These are phyloP conservation scores for Caenorhabditis sp. DNA, from an alignment of 2,888 invertebrate genomes.

Conservation along the genomic window DNA sequence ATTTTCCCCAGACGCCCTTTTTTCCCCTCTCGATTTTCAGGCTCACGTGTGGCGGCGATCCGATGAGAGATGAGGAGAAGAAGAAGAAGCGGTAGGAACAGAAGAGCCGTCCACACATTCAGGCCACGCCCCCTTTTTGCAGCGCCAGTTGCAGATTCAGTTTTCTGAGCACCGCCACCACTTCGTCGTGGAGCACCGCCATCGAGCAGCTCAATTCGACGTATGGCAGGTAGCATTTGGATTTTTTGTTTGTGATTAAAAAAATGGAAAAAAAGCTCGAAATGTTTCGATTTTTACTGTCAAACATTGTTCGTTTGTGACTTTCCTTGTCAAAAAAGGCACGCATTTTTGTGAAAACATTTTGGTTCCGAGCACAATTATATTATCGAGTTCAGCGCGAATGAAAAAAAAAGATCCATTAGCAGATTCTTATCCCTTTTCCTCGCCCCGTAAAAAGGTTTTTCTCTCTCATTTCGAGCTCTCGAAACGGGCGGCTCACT, in stretches of 20 bases:
- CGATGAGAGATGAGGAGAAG: constrained; percentile 40
- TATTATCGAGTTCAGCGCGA: too few relatives aligned
- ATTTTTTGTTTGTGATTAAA: background rate
- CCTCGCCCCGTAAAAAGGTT: too few relatives aligned
- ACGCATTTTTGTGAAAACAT: too few relatives aligned
- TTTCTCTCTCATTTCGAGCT: too few relatives aligned
- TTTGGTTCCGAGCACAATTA: too few relatives aligned
- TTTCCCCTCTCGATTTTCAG: background rate
- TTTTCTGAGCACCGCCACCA: constrained; percentile 29
- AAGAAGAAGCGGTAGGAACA: constrained; percentile 28
- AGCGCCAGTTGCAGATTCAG: constrained; percentile 45
- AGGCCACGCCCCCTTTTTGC: constrained; percentile 2
- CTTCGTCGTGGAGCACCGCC: constrained; percentile 35
- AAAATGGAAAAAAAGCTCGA: background rate
- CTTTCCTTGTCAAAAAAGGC: too few relatives aligned
- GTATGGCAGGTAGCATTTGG: constrained; percentile 19
- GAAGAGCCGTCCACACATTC: background rate
- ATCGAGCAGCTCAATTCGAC: constrained; percentile 29
- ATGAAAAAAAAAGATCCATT: too few relatives aligned
- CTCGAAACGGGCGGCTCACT: too few relatives aligned
- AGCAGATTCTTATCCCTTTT: too few relatives aligned
- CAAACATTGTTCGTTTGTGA: too few relatives aligned
- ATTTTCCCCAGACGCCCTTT: background rate
- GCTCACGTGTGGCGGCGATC: background rate
- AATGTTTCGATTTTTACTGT: background rate